These are phyloP conservation scores for Phylloscopus whistleri DNA, from an alignment of 2,113 vertebrate species.

Conservation along the genomic window DNA sequence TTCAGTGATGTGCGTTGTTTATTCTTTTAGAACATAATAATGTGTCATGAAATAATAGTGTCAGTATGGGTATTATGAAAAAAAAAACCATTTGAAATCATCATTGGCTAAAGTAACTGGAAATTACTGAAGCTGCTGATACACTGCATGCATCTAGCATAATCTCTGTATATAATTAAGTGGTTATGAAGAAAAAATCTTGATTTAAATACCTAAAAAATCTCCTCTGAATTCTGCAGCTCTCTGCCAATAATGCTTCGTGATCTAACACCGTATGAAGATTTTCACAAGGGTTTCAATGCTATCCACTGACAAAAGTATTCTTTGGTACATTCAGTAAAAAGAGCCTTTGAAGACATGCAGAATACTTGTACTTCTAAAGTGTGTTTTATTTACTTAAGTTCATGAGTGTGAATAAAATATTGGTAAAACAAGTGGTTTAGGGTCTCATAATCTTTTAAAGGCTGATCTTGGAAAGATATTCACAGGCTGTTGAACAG, in stretches of 20 bases:
- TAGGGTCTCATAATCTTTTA: conserved; percentile 47
- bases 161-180: conserved; percentile 27
- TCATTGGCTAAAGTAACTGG: background rate
- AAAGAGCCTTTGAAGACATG: background rate
- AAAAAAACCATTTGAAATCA: background rate
- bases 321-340: background rate
- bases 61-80: background rate
- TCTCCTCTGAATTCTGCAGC: conserved; percentile 5
- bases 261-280: conserved; percentile 17
- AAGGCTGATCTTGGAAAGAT: conserved; percentile 37
- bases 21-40: conserved; percentile 24
- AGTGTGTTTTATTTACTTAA: conserved; percentile 33
- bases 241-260: conserved; percentile 47
- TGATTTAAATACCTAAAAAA: conserved; percentile 34
- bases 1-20: background rate
- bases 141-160: background rate
- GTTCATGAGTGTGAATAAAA: background rate
- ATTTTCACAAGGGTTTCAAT: background rate
- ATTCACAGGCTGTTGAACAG: conserved; percentile 13
- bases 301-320: background rate
- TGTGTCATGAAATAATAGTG: background rate
- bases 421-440: conserved; percentile 18
- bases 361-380: background rate
- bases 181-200: conserved; percentile 39
- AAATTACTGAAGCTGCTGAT: conserved; percentile 34